A percentile compares a stretch with the other conserved stretches of the same genome.
Evolutionary conservation across 2,888 invertebrate species (phyloP).

Genomic region (Drosophila quinaria): DNA sequence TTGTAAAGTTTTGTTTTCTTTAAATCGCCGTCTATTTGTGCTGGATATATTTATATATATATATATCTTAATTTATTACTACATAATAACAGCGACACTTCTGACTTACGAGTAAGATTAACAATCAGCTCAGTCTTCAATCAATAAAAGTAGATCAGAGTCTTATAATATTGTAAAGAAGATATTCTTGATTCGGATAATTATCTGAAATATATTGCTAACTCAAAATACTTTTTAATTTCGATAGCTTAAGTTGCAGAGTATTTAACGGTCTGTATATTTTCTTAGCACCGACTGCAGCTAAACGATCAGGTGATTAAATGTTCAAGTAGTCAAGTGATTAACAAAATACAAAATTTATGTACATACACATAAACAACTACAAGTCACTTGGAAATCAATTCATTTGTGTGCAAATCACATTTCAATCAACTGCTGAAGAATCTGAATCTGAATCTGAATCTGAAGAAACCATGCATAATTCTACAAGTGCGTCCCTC

Average conservation of each 20-base stretch:
- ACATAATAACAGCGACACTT: not conserved
- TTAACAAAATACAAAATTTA: conserved; percentile 9
- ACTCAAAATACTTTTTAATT: not conserved
- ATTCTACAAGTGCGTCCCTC: not conserved
- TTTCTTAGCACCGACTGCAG: not conserved
- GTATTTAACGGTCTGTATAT: not conserved
- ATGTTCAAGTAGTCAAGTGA: conserved; percentile 20
- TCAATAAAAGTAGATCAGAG: not conserved
- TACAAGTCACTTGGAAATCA: conserved; percentile 43
- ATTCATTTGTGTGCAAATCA: conserved; percentile 64
- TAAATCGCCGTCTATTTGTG: not conserved
- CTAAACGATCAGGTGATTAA: conserved; percentile 12
- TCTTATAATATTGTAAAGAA: not conserved
- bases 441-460: not conserved
- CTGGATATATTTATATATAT: not conserved
- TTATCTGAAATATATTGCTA: not conserved
- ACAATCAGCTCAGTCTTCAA: not conserved
- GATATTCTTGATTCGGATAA: not conserved
- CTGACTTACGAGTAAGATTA: not conserved
- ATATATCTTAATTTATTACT: not conserved
- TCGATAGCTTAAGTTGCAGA: not conserved
- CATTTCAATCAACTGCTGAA: conserved; percentile 50
- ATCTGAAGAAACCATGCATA: conserved; percentile 3
- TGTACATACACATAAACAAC: conserved; percentile 5
- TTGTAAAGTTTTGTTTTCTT: not conserved